Evolutionary conservation across 1,140 invertebrate genomes (phyloP).

Genomic region (Trichoplusia ni): DNA sequence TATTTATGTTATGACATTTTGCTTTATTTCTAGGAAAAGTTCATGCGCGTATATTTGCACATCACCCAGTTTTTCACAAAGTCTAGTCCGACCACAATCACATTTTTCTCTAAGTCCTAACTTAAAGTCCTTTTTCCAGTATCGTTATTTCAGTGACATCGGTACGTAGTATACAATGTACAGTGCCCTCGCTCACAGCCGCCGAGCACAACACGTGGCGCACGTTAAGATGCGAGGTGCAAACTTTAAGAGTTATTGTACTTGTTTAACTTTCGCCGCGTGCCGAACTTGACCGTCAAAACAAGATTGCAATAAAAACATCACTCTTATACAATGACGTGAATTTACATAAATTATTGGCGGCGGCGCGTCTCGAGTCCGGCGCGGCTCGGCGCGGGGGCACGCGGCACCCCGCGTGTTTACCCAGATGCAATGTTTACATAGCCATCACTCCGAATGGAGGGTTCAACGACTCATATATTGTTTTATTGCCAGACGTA

Average conservation of each 20-base stretch:
- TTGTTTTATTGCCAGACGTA: slow-evolving; percentile 73
- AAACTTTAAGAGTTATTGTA: slow-evolving; percentile 57
- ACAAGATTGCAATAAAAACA: slow-evolving; percentile 73
- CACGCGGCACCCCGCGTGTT: slow-evolving; percentile 44
- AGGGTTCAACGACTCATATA: slow-evolving; percentile 73
- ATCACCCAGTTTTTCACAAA: no score
- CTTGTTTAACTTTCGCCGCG: slow-evolving; percentile 69
- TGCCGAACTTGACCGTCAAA: slow-evolving; percentile 77
- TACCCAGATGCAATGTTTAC: slow-evolving; percentile 75
- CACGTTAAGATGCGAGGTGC: slow-evolving; percentile 3
- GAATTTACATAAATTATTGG: slow-evolving; percentile 80
- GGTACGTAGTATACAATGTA: no score
- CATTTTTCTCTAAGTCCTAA: no score
- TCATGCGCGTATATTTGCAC: no score
- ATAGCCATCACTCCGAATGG: slow-evolving; percentile 60
- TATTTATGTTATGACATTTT: no score
- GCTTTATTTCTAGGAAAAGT: no score
- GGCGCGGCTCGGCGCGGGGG: slow-evolving; percentile 26
- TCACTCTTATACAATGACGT: slow-evolving; percentile 75
- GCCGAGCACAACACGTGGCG: not conserved
- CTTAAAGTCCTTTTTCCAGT: no score
- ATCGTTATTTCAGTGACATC: no score
- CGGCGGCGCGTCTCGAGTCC: slow-evolving; percentile 61
- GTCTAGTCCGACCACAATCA: no score
- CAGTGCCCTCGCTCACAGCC: no score